Percentiles rank a stretch among this genome's conserved stretches.
These are phyloP conservation scores for Aphelinus certus DNA, from an alignment of 1,140 invertebrate species.

Conservation along the genomic window DNA sequence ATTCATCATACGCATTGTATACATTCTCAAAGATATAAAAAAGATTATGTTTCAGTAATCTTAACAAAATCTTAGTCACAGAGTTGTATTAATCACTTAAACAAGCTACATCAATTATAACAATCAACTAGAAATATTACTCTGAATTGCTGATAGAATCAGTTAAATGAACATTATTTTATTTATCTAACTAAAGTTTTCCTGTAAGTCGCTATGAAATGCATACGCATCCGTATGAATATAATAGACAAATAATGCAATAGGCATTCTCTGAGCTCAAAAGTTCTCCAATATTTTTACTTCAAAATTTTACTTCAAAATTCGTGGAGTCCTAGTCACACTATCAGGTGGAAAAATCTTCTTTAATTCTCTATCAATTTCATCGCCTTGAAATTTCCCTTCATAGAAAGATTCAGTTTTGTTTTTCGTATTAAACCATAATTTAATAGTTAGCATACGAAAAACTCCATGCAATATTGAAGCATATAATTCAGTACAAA, in stretches of 20 bases:
- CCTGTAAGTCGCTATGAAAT: no score
- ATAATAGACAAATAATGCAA: conserved; percentile 16
- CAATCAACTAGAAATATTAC: no score
- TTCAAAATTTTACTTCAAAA: conserved; percentile 12
- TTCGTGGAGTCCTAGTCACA: conserved; percentile 13
- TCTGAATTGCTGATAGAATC: no score
- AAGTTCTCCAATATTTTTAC: conserved; percentile 18
- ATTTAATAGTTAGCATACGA: background rate
- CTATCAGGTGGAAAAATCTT: conserved; percentile 19
- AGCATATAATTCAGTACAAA: background rate
- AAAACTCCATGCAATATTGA: background rate
- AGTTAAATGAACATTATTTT: no score
- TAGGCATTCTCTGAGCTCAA: conserved; percentile 12
- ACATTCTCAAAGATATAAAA: no score
- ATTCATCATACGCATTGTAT: no score
- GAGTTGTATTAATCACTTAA: no score
- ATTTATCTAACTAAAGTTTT: no score
- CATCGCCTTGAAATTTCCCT: conserved; percentile 2
- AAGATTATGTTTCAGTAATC: no score
- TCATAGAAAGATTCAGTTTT: background rate
- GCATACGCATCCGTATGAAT: conserved; percentile 1
- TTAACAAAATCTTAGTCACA: no score
- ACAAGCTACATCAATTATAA: no score
- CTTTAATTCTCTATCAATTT: conserved; percentile 13
- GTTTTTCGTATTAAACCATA: conserved; percentile 9